Percentiles rank a stretch among this genome's conserved stretches.
phyloP scores from a whole-genome alignment of 2,113 vertebrate genomes.

The Cyphotilapia sp. region DNA sequence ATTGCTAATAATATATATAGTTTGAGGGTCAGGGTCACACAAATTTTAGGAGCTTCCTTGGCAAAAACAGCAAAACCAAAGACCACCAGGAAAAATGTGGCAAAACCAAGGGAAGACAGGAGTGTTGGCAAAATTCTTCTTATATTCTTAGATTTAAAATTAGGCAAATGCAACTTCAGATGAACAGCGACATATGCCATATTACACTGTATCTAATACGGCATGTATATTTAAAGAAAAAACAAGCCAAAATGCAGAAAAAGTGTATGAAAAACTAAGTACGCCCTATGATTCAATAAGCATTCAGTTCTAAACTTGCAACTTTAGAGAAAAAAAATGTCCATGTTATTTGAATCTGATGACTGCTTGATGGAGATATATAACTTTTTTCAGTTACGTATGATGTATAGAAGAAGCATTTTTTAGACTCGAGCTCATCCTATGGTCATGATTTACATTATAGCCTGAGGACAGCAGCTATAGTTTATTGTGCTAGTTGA shows the following conservation, averaged over 20 bases:
- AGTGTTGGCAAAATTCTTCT: background rate
- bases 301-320: background rate
- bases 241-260: background rate
- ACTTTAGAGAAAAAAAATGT: background rate
- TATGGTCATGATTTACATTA: background rate
- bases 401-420: background rate
- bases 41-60: background rate
- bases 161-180: background rate
- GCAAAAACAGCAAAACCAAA: background rate
- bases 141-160: background rate
- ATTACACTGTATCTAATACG: background rate
- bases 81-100: background rate
- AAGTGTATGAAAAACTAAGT: background rate
- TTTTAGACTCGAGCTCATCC: background rate
- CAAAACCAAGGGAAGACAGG: background rate
- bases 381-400: background rate
- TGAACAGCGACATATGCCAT: background rate
- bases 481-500: background rate
- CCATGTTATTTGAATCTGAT: background rate
- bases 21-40: background rate
- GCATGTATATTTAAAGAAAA: background rate
- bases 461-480: background rate
- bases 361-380: background rate
- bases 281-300: background rate
- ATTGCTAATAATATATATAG: background rate